Conservation (phyloP, 2,113 vertebrate genomes). For the Lepisosteus oculatus region DNA sequence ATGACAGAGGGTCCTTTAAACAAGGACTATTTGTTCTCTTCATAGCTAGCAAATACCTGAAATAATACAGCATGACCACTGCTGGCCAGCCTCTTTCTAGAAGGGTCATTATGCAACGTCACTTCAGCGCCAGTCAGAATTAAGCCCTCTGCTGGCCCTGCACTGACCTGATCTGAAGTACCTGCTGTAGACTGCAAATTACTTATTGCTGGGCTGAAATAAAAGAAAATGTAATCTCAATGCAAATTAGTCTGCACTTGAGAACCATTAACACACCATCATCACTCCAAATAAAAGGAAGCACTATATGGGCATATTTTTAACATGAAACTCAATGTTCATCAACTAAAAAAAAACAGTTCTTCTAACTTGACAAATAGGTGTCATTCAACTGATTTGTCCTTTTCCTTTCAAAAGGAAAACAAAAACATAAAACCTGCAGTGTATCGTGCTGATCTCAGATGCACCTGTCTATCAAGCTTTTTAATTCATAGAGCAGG, state of each 20-base stretch:
- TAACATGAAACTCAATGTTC: too few relatives aligned
- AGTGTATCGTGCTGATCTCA: too few relatives aligned
- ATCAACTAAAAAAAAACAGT: background rate
- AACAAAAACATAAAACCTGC: too few relatives aligned
- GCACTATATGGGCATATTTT: too few relatives aligned
- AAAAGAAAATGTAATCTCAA: slow-evolving; percentile 8
- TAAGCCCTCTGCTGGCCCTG: slow-evolving; percentile 4
- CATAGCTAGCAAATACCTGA: slow-evolving; percentile 2
- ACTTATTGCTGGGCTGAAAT: slow-evolving; percentile 11
- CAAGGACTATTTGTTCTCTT: slow-evolving; percentile 7
- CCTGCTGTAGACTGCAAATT: background rate
- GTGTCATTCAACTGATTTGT: too few relatives aligned
- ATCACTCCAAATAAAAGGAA: background rate
- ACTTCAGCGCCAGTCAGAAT: slow-evolving; percentile 7
- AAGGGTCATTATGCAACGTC: slow-evolving; percentile 23
- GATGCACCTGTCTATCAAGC: too few relatives aligned
- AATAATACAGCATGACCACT: background rate
- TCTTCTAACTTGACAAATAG: slow-evolving; percentile 5
- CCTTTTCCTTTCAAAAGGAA: too few relatives aligned
- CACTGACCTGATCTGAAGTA: slow-evolving; percentile 18
- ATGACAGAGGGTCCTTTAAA: slow-evolving; percentile 29
- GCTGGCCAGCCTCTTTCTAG: background rate
- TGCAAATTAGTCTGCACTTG: slow-evolving; percentile 17
- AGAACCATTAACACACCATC: slow-evolving; percentile 21
- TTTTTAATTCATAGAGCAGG: too few relatives aligned